These are phyloP conservation scores for Microchirus variegatus DNA, from an alignment of 2,797 vertebrate genomes.

Conservation along the genomic window DNA sequence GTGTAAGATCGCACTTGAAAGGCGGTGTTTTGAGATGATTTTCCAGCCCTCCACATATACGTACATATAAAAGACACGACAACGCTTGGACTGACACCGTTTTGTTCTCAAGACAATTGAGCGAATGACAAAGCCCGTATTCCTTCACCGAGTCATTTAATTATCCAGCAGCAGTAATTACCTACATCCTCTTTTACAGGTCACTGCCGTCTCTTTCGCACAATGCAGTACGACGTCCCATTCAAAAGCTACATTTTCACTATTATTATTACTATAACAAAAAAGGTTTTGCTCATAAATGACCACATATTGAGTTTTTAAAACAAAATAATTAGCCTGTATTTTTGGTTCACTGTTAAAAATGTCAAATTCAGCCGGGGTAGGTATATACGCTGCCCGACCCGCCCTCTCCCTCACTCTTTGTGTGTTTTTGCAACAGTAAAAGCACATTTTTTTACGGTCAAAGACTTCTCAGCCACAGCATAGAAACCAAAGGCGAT, in stretches of 20 bases:
- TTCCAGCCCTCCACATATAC: slow-evolving; percentile 12
- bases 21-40: neutral
- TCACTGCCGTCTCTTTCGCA: slow-evolving; percentile 2
- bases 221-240: neutral
- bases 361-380: no score
- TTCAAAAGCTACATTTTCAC: slow-evolving; percentile 1
- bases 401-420: no score
- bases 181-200: slow-evolving; percentile 37
- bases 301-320: no score
- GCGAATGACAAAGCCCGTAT: slow-evolving; percentile 24
- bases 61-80: slow-evolving; percentile 12
- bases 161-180: slow-evolving; percentile 48
- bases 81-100: slow-evolving; percentile 3
- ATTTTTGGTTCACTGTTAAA: no score
- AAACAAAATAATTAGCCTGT: no score
- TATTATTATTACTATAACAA: neutral
- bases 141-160: slow-evolving; percentile 33
- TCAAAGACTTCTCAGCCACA: neutral
- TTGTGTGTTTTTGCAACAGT: no score
- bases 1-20: no score
- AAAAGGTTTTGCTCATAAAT: neutral
- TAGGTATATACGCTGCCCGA: no score
- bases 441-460: no score
- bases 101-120: slow-evolving; percentile 42
- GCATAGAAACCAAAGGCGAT: no score